A percentile compares a stretch with the other conserved stretches of the same genome.
Conservation (phyloP, 2,113 vertebrate genomes). For the Sisor rabdophorus region DNA sequence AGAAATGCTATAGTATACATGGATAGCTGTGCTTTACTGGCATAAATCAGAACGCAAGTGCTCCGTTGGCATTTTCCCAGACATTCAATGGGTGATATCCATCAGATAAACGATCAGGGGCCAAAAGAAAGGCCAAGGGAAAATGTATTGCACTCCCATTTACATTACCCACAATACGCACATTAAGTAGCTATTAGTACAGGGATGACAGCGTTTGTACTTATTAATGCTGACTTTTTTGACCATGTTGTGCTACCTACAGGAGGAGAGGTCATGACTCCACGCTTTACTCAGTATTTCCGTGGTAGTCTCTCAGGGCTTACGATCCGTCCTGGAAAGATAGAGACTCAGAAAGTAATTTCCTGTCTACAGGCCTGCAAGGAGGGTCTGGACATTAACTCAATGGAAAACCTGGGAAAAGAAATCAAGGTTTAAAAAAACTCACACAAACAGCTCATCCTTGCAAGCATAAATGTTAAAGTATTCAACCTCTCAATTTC, state of each 20-base stretch:
- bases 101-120: constrained; percentile 41
- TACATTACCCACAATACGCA: background rate
- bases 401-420: constrained; percentile 80
- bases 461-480: background rate
- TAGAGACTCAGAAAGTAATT: constrained; percentile 84
- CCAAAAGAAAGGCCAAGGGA: constrained; percentile 1
- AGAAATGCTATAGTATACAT: background rate
- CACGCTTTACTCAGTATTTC: constrained; percentile 82
- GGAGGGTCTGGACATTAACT: constrained; percentile 86
- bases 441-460: constrained; percentile 1
- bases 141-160: too few relatives aligned
- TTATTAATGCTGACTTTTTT: background rate
- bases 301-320: constrained; percentile 81
- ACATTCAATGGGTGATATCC: constrained; percentile 48
- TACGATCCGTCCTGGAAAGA: constrained; percentile 81
- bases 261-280: constrained; percentile 82
- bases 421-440: constrained; percentile 74
- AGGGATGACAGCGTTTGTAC: background rate
- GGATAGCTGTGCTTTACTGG: background rate
- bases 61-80: constrained; percentile 8
- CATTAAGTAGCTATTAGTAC: constrained; percentile 2
- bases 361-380: constrained; percentile 87
- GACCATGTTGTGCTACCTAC: background rate
- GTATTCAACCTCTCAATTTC: constrained; percentile 4
- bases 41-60: constrained; percentile 6